phyloP scores from a whole-genome alignment of 2,797 vertebrate species.

The Rhinogobio ventralis region DNA sequence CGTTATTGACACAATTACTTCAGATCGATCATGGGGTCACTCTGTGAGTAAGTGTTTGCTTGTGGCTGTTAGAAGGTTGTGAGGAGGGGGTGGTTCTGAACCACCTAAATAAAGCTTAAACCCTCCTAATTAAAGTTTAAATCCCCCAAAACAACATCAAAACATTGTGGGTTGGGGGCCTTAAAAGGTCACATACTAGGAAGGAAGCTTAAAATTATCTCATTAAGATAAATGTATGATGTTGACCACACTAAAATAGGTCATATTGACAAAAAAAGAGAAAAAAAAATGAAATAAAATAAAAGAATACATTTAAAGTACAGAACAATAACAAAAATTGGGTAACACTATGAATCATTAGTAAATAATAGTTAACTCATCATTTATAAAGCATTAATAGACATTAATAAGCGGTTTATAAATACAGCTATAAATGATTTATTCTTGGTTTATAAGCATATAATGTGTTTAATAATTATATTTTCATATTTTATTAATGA shows the following conservation, averaged over 20 bases:
- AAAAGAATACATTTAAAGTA: not conserved
- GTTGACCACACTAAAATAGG: not conserved
- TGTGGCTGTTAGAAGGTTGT: constrained; percentile 24
- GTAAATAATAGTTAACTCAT: no score
- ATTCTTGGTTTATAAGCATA: no score
- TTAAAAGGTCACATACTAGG: constrained; percentile 11
- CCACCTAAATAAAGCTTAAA: constrained; percentile 20
- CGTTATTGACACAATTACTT: constrained; percentile 46
- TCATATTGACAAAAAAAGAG: not conserved
- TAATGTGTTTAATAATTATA: no score
- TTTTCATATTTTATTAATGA: no score
- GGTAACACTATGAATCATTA: no score
- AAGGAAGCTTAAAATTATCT: constrained; percentile 11
- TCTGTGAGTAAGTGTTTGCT: constrained; percentile 25
- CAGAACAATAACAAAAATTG: not conserved
- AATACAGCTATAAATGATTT: no score
- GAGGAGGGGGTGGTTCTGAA: not conserved
- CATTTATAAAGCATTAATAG: no score
- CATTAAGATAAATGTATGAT: constrained; percentile 9
- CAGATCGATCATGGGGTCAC: constrained; percentile 35
- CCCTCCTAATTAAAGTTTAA: constrained; percentile 28
- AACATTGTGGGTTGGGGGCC: constrained; percentile 3
- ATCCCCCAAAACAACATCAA: constrained; percentile 28
- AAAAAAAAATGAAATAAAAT: no score
- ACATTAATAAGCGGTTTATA: no score